Evolutionary conservation across 2,113 vertebrate genomes (phyloP).

Genomic region (Myiagra hebetior): DNA sequence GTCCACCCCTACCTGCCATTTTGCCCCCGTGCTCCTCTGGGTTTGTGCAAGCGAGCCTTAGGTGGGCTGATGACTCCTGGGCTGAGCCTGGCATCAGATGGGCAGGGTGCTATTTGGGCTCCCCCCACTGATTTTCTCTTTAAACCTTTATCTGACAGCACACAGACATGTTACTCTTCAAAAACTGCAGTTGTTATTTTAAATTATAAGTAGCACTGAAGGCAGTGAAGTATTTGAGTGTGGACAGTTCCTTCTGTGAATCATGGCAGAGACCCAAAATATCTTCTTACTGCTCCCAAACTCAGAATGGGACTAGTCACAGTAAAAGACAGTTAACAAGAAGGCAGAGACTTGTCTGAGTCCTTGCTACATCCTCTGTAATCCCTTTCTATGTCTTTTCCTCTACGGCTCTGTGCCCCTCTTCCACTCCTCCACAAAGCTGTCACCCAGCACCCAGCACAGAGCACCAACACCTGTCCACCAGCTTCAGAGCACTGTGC

Average conservation of each 20-base stretch:
- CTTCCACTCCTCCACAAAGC: neutral
- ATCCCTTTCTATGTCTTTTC: neutral
- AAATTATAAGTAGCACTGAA: neutral
- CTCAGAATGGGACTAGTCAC: neutral
- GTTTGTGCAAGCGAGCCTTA: neutral
- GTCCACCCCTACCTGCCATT: neutral
- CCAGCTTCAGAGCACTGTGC: fast-evolving
- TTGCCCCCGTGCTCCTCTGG: neutral
- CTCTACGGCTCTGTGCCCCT: neutral
- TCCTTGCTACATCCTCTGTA: neutral
- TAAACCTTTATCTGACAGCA: neutral
- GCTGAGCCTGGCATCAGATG: neutral
- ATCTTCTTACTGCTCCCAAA: neutral
- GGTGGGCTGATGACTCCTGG: neutral
- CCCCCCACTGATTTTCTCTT: neutral
- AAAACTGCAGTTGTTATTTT: neutral
- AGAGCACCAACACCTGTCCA: neutral
- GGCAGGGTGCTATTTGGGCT: neutral
- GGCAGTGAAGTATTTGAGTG: neutral
- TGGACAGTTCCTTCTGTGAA: neutral
- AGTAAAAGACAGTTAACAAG: neutral
- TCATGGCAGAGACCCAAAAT: neutral
- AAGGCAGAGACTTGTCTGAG: neutral
- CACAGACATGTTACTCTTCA: neutral
- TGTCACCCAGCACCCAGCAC: neutral